A percentile compares a stretch with the other conserved stretches of the same genome.
Evolutionary conservation across 2,888 invertebrate species (phyloP).

Genomic region (Drosophila anomelani): DNA sequence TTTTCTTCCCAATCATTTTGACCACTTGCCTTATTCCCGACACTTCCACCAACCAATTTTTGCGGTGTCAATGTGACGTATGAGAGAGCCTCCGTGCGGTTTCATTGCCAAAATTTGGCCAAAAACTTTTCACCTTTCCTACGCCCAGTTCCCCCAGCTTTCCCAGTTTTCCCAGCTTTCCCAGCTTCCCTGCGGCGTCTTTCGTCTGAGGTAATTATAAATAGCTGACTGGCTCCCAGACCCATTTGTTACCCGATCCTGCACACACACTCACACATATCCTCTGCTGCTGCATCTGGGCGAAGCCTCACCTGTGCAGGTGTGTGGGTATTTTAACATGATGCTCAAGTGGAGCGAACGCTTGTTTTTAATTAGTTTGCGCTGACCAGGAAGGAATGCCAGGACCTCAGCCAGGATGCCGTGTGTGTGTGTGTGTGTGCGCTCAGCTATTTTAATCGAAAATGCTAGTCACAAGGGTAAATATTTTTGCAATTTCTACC

Average conservation of each 20-base stretch:
- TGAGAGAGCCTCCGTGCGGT: constrained; percentile 15
- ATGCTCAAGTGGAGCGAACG: constrained; percentile 70
- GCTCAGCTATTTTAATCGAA: constrained; percentile 70
- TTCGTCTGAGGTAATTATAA: constrained; percentile 69
- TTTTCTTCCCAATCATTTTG: constrained; percentile 4
- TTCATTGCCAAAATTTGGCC: constrained; percentile 22
- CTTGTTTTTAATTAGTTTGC: constrained; percentile 75
- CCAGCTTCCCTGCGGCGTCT: constrained; percentile 6
- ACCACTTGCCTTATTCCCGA: not conserved
- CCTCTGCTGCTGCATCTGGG: not conserved
- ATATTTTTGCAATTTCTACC: constrained; percentile 57
- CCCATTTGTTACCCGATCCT: constrained; percentile 41
- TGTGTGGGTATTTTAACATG: constrained; percentile 43
- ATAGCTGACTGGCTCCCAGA: constrained; percentile 63
- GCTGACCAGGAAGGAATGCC: constrained; percentile 58
- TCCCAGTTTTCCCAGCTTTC: not conserved
- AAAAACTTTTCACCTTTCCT: constrained; percentile 4
- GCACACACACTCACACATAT: not conserved
- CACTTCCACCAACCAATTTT: constrained; percentile 12
- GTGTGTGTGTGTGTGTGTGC: constrained; percentile 18
- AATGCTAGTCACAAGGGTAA: constrained; percentile 57
- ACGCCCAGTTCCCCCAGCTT: not conserved
- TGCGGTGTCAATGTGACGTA: constrained; percentile 36
- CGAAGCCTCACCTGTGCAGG: constrained; percentile 13
- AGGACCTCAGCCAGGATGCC: not conserved